These are phyloP conservation scores for Borostomias antarcticus DNA, from an alignment of 2,797 vertebrate genomes.

Conservation along the genomic window DNA sequence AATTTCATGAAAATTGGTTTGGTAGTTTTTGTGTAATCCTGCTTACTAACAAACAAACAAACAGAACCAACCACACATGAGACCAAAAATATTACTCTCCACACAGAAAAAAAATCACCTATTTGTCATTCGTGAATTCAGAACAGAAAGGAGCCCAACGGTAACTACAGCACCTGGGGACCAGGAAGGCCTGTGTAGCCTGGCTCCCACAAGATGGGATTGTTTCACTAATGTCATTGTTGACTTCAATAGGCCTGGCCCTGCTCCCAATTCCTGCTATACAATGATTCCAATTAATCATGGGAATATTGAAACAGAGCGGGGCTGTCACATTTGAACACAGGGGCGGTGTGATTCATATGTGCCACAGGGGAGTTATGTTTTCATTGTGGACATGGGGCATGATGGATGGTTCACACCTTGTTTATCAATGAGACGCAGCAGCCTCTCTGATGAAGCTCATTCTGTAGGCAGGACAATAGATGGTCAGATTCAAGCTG, in stretches of 20 bases:
- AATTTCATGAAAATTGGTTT: too few species aligned
- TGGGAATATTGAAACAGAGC: constrained; percentile 59
- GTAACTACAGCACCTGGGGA: not conserved
- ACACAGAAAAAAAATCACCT: not conserved
- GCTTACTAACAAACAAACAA: too few species aligned
- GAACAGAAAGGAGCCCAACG: too few species aligned
- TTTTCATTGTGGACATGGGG: constrained; percentile 43
- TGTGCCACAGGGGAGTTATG: not conserved
- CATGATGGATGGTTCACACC: constrained; percentile 36
- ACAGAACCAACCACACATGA: too few species aligned
- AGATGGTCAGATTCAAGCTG: not conserved
- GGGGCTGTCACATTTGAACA: constrained; percentile 29
- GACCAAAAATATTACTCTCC: too few species aligned
- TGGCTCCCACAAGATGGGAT: constrained; percentile 44
- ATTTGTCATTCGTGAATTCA: not conserved
- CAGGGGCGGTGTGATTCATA: not conserved
- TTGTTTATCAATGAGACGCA: constrained; percentile 24
- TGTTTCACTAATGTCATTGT: constrained; percentile 67
- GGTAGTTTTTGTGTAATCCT: too few species aligned
- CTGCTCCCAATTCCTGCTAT: constrained; percentile 52
- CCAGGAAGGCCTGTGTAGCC: not conserved
- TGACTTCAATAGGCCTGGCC: constrained; percentile 65
- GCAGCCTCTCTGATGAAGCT: constrained; percentile 9
- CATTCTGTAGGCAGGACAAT: not conserved
- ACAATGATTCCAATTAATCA: constrained; percentile 68